Evolutionary conservation across 2,888 invertebrate species (phyloP).

Genomic region (Dolichomitus sp.): DNA sequence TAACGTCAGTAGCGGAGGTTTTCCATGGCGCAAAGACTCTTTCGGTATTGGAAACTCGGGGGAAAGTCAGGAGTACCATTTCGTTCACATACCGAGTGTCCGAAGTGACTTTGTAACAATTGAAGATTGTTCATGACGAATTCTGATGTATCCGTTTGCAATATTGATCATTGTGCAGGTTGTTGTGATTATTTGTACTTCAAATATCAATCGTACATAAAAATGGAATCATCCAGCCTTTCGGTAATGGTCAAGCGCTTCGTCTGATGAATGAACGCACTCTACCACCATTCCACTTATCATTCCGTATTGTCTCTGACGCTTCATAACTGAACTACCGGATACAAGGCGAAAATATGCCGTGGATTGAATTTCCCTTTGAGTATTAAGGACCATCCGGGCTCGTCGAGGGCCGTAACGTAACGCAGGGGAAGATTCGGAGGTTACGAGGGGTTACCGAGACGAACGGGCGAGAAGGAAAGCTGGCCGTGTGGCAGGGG

Average conservation of each 20-base stretch:
- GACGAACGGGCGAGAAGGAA: conserved; percentile 37
- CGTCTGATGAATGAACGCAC: neutral
- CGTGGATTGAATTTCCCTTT: conserved; percentile 54
- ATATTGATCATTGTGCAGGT: neutral
- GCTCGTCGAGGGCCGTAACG: conserved; percentile 48
- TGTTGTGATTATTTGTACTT: neutral
- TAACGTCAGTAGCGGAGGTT: neutral
- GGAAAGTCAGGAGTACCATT: neutral
- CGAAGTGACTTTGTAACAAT: neutral
- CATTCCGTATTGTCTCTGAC: neutral
- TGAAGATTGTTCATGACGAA: neutral
- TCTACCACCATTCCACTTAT: conserved; percentile 12
- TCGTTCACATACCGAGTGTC: neutral
- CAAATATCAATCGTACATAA: neutral
- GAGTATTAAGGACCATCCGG: conserved; percentile 35
- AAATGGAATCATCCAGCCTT: neutral
- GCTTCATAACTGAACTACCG: neutral
- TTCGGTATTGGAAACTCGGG: neutral
- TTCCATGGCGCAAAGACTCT: neutral
- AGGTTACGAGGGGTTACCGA: conserved; percentile 57
- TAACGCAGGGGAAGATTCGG: conserved; percentile 50
- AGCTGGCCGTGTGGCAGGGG: conserved; percentile 48
- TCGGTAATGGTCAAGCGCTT: neutral
- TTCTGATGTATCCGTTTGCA: neutral
- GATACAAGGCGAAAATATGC: conserved; percentile 32